These are phyloP conservation scores for Diploptera punctata DNA, from an alignment of 2,888 invertebrate species.

Conservation along the genomic window DNA sequence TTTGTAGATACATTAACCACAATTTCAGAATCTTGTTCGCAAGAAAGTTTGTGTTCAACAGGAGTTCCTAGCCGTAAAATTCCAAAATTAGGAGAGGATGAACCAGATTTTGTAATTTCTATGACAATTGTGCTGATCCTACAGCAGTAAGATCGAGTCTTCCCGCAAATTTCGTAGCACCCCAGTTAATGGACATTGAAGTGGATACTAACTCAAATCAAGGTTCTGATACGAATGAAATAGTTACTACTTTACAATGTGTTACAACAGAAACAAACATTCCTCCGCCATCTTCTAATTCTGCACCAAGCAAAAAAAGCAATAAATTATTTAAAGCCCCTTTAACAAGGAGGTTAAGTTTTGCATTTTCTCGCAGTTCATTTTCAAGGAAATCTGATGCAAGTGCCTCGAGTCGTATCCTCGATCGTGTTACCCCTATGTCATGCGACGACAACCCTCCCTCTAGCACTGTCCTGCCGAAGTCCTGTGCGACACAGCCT, in stretches of 20 bases:
- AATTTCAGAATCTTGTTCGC: not conserved
- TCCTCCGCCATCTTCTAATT: not conserved
- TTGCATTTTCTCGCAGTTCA: not conserved
- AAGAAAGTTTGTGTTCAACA: not conserved
- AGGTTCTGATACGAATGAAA: not conserved
- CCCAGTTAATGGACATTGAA: not conserved
- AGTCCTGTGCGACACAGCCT: slow-evolving; percentile 10
- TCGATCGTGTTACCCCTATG: not conserved
- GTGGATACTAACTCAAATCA: not conserved
- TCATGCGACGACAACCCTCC: not conserved
- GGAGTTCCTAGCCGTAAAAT: not conserved
- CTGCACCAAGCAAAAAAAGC: not conserved
- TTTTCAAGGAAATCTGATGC: slow-evolving; percentile 11
- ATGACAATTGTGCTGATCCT: not conserved
- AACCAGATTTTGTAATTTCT: no score
- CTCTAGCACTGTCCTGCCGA: not conserved
- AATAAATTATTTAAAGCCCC: not conserved
- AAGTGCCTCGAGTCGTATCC: no score
- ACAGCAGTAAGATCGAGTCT: not conserved
- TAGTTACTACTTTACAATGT: not conserved
- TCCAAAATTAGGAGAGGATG: no score
- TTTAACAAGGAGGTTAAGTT: not conserved
- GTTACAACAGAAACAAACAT: not conserved
- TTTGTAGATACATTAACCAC: not conserved
- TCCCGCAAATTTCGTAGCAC: no score